Evolutionary conservation across 2,797 vertebrate species (phyloP).

Genomic region (Acanthurus leucopareius): DNA sequence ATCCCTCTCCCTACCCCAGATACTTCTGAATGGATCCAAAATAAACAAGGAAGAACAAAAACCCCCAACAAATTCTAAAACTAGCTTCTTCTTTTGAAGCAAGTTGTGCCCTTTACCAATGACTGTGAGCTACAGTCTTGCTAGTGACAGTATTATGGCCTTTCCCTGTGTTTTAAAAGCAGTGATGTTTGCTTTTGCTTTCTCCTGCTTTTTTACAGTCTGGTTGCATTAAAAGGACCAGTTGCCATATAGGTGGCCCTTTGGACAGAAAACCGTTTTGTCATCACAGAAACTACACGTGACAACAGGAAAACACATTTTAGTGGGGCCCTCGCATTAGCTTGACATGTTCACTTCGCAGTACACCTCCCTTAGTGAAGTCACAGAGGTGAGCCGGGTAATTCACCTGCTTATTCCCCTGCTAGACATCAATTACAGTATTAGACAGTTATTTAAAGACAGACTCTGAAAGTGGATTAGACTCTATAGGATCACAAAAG

Average conservation of each 20-base stretch:
- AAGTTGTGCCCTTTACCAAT: conserved; percentile 1
- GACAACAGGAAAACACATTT: conserved; percentile 33
- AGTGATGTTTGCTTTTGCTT: conserved; percentile 47
- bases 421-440: conserved; percentile 3
- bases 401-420: not conserved
- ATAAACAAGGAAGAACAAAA: not conserved
- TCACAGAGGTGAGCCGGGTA: conserved; percentile 1
- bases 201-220: conserved; percentile 19
- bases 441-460: conserved; percentile 49
- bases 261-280: conserved; percentile 3
- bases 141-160: conserved; percentile 13
- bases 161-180: conserved; percentile 31
- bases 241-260: conserved; percentile 26
- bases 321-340: not conserved
- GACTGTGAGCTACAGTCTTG: conserved; percentile 4
- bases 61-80: not conserved
- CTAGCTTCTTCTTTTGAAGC: conserved; percentile 2
- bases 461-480: conserved; percentile 44
- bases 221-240: conserved; percentile 4
- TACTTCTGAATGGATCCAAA: conserved; percentile 10
- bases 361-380: not conserved
- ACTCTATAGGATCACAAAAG: conserved; percentile 14
- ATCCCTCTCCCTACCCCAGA: not conserved
- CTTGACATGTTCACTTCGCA: not conserved
- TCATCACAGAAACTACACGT: conserved; percentile 15